Base-by-base conservation (phyloP, 2,888 invertebrate genomes). In the Formica aserva region DNA sequence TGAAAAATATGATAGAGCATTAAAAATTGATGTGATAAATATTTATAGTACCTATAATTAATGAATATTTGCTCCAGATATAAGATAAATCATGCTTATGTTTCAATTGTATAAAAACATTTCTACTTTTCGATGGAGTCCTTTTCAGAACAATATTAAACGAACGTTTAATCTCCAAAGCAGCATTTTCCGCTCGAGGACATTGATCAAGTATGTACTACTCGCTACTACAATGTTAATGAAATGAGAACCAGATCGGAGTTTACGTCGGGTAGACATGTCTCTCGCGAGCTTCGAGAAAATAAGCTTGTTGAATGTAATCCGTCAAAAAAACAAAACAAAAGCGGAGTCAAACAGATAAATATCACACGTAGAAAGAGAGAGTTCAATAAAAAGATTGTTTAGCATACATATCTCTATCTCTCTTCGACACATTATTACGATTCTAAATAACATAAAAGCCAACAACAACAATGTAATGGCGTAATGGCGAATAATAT, bases 291-390 rank as follows among this genome's bases (percentile, higher is more conserved):
- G n/a, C 26, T 71, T 55, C n/a, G 52, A 22, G 29, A 29, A 6
- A 29, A 8, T 41, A 26, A 60, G 32, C 62, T 29, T 13, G 13
- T 71, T 29, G 35, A 71, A 71, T 15, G 38, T 9, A 22, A 32
- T 15, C 32, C 13, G 45, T 32, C 32, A 15, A 62, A 35, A 45
- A 62, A 45, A 45, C 1, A 26, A 26, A 26, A 26, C 45, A 45
- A 62, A 75, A 75, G 52, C 26, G 32, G 35, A 18, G 26, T 65
- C 38, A 38, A 13, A 55, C n/a, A 52, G 65, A 76, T 76, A 65
- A 38, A 65, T 52, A 65, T 63, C 35, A 48, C 52, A 26, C 38
- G 35, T 26, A 41, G 45, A 48, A 41, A 41, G 57, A 57, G 18
- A 18, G 57, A 5, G 18, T 57, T 26, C 38, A 11, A 72, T 62